phyloP scores from a whole-genome alignment of 2,888 invertebrate genomes.

The Dicyrtomina minuta region DNA sequence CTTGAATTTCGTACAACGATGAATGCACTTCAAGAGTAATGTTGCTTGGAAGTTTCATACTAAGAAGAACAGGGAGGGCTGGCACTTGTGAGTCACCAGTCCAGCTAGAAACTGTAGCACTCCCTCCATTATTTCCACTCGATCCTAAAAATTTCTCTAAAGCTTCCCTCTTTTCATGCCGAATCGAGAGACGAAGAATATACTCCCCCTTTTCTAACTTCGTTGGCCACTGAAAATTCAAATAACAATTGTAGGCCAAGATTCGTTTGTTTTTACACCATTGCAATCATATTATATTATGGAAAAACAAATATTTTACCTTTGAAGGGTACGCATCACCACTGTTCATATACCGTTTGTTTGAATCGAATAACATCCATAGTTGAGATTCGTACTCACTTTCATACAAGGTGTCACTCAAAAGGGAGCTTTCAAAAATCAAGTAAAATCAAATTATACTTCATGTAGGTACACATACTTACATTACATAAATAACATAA shows the following conservation, averaged over 20 bases:
- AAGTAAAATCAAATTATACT: neutral
- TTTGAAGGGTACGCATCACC: slow-evolving; percentile 74
- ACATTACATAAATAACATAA: slow-evolving; percentile 7
- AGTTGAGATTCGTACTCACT: slow-evolving; percentile 93
- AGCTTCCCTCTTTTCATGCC: slow-evolving; percentile 82
- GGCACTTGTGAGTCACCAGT: slow-evolving; percentile 35
- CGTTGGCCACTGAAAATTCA: slow-evolving; percentile 67
- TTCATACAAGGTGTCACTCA: slow-evolving; percentile 90
- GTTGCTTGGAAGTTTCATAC: slow-evolving; percentile 72
- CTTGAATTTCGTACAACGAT: slow-evolving; percentile 48
- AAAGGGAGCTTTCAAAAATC: slow-evolving; percentile 63
- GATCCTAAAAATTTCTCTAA: slow-evolving; percentile 74
- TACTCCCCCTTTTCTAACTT: slow-evolving; percentile 97
- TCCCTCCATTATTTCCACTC: slow-evolving; percentile 17
- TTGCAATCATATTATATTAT: neutral
- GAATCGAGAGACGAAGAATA: slow-evolving; percentile 77
- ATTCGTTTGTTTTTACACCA: slow-evolving; percentile 53
- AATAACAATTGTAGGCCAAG: slow-evolving; percentile 43
- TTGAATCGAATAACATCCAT: slow-evolving; percentile 92
- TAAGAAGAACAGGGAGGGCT: slow-evolving; percentile 62
- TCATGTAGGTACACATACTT: neutral
- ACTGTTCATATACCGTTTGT: slow-evolving; percentile 80
- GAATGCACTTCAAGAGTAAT: slow-evolving; percentile 75
- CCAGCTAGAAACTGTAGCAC: slow-evolving; percentile 37
- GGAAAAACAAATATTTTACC: no score